Base-by-base conservation (phyloP, 2,797 vertebrate species). In the Bryconaethiops microstoma region DNA sequence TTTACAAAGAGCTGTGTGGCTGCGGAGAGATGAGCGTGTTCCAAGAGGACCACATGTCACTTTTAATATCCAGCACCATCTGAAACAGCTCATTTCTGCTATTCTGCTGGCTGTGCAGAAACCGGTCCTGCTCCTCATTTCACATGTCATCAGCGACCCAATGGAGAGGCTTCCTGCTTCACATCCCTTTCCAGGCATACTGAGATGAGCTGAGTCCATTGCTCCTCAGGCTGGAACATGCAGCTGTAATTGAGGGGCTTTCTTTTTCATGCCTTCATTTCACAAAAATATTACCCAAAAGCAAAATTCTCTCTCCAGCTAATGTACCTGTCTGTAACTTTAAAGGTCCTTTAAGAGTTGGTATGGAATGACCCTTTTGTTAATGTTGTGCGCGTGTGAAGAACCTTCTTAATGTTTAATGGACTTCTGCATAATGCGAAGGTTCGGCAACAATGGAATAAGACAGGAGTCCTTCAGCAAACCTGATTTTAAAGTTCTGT, bases 21-120 rank as follows among this genome's bases (percentile, higher is more conserved):
- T 63, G 14, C 14, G 7, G 17, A 35, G 23, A 35, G 60, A 63
- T 4, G 13, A 1, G 23, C 29, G 60, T 16, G 16, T 35, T 82
- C 78, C 82, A 79, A 80, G 67, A 4, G 63, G 70, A 70, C 42
- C 35, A 74, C 77, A 78, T 35, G 60, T 68, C 80, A 74, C 23
- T 54, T 52, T 48, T 64, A 76, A 70, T 75, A 70, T 76, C 60
- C 62, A 35, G 86, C 88, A 4, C 89, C 83, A 68, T 81, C 82
- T 75, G 78, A 88, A 84, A 90, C 86, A 87, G 85, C 90, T 93
- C 91, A 92, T 92, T 92, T 93, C 90, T 71, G 79, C 89, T 86
- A 90, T 90, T 91, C 80, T 91, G 92, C 92, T 92, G 91, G 88
- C 90, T 88, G 70, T 71, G 91, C 91, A 93, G 88, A 92, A 93